Percentiles rank a stretch among this genome's conserved stretches.
Evolutionary conservation across 1,140 invertebrate species (phyloP).

Genomic region (Trachelipus rathkii): DNA sequence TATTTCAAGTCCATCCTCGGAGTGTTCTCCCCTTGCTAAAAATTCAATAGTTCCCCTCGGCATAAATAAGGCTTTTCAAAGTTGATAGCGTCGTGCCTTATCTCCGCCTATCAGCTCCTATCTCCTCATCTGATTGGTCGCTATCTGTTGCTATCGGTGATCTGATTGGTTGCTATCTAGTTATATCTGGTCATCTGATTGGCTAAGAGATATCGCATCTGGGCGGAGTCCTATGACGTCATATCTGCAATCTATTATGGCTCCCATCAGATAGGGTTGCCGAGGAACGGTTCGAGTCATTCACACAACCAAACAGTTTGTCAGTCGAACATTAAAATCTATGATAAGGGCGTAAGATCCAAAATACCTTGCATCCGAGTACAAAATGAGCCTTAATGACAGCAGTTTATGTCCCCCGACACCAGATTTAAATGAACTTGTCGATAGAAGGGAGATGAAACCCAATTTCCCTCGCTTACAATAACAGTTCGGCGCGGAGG

Average conservation of each 20-base stretch:
- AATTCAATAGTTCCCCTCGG: slow-evolving; percentile 38
- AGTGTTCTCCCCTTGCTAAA: not conserved
- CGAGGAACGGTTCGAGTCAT: slow-evolving; percentile 39
- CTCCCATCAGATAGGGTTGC: slow-evolving; percentile 44
- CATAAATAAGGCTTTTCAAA: slow-evolving; percentile 34
- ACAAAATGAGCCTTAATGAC: slow-evolving; percentile 45
- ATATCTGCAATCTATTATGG: slow-evolving; percentile 46
- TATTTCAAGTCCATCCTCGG: not conserved
- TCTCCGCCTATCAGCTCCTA: slow-evolving; percentile 39
- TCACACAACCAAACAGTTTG: slow-evolving; percentile 45
- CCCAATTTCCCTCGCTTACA: slow-evolving; percentile 14
- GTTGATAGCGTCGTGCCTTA: slow-evolving; percentile 33
- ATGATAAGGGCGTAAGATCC: slow-evolving; percentile 41
- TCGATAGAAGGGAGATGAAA: slow-evolving; percentile 36
- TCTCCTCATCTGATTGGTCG: slow-evolving; percentile 44
- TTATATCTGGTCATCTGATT: slow-evolving; percentile 44
- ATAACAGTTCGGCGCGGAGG: not conserved
- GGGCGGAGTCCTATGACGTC: slow-evolving; percentile 43
- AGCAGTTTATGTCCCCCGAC: slow-evolving; percentile 41
- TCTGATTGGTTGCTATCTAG: slow-evolving; percentile 45
- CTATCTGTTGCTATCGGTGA: slow-evolving; percentile 44
- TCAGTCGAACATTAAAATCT: slow-evolving; percentile 44
- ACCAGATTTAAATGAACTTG: slow-evolving; percentile 43
- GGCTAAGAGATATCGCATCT: slow-evolving; percentile 39
- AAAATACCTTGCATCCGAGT: slow-evolving; percentile 37